Percentiles rank a stretch among this genome's conserved stretches.
phyloP scores from a whole-genome alignment of 2,888 invertebrate genomes.

The Podabrus alpinus region DNA sequence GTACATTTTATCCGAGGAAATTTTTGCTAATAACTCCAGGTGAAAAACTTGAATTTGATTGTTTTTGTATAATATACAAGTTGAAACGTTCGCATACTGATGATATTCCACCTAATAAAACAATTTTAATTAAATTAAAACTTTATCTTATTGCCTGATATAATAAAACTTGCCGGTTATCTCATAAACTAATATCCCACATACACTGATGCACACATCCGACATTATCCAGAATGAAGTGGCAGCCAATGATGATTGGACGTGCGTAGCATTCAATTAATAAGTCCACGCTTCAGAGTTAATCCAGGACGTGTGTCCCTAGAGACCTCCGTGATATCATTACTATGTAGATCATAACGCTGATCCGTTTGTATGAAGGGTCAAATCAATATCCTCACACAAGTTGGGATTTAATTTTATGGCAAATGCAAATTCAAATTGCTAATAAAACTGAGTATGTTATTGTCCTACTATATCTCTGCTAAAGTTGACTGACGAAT shows the following conservation, averaged over 20 bases:
- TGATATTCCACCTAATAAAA: neutral
- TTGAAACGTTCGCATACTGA: neutral
- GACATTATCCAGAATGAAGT: slow-evolving; percentile 52
- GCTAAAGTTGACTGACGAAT: neutral
- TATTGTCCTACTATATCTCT: neutral
- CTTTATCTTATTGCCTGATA: slow-evolving; percentile 32
- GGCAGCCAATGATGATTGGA: slow-evolving; percentile 56
- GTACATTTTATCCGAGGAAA: neutral
- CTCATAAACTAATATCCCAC: slow-evolving; percentile 50
- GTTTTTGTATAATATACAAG: neutral
- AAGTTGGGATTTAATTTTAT: slow-evolving; percentile 38
- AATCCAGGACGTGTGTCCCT: slow-evolving; percentile 55
- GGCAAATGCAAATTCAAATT: slow-evolving; percentile 35
- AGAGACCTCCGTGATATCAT: slow-evolving; percentile 53
- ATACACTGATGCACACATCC: slow-evolving; percentile 41
- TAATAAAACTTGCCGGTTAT: slow-evolving; percentile 53
- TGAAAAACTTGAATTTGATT: too few species aligned
- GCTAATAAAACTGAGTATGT: slow-evolving; percentile 6
- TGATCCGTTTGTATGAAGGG: slow-evolving; percentile 54
- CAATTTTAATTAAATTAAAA: slow-evolving; percentile 20
- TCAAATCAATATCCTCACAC: slow-evolving; percentile 49
- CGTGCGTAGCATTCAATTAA: slow-evolving; percentile 57
- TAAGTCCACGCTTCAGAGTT: slow-evolving; percentile 54
- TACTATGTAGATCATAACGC: slow-evolving; percentile 59
- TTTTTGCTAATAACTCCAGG: neutral